These are phyloP conservation scores for Phaethon lepturus DNA, from an alignment of 2,113 vertebrate genomes.

Conservation along the genomic window DNA sequence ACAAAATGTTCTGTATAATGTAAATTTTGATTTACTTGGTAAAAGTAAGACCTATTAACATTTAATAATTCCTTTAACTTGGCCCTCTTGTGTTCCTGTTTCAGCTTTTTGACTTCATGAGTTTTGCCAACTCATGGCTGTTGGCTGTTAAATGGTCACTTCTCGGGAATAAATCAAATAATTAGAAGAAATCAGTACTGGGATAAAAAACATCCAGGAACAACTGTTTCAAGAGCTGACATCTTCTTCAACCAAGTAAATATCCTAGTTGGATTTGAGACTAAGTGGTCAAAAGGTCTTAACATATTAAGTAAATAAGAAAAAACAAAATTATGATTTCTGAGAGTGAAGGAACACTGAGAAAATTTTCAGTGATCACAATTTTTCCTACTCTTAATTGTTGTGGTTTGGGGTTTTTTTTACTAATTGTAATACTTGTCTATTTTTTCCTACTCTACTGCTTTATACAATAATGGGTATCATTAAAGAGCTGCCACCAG, in stretches of 20 bases:
- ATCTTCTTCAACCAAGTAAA: neutral
- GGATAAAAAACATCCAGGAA: neutral
- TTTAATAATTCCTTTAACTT: neutral
- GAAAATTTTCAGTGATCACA: neutral
- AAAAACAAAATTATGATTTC: neutral
- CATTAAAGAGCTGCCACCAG: slow-evolving; percentile 10
- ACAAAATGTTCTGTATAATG: neutral
- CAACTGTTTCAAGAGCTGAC: neutral
- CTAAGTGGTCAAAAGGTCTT: neutral
- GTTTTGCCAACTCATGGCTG: neutral
- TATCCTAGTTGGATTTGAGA: neutral
- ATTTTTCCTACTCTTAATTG: neutral
- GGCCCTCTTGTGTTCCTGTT: neutral
- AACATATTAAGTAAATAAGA: neutral
- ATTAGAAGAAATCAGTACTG: neutral
- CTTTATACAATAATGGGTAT: slow-evolving; percentile 2
- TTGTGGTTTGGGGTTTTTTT: neutral
- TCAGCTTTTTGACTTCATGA: neutral
- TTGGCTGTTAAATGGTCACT: neutral
- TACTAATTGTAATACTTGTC: neutral
- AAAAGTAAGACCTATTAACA: neutral
- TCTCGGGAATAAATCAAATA: neutral
- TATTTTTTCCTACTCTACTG: neutral
- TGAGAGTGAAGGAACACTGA: neutral
- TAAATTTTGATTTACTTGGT: neutral